phyloP scores from a whole-genome alignment of 2,797 vertebrate species.

The Poecilia gillii region DNA sequence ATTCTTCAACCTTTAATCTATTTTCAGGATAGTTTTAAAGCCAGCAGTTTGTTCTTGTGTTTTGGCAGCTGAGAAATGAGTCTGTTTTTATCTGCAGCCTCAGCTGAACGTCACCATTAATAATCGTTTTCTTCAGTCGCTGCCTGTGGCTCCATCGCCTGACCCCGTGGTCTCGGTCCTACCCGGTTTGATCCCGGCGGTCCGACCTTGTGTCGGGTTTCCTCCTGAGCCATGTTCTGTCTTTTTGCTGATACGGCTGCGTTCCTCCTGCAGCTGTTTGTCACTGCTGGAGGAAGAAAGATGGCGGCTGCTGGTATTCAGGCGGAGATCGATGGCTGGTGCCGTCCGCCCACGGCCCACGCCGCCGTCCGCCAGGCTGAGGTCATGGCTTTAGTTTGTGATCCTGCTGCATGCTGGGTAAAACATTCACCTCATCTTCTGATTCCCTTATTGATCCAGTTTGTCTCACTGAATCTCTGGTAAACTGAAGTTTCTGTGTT shows the following conservation, averaged over 20 bases:
- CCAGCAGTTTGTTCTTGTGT: not conserved
- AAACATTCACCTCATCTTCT: not conserved
- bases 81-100: not conserved
- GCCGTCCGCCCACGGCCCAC: constrained; percentile 9
- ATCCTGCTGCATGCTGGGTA: constrained; percentile 4
- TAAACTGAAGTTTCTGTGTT: not conserved
- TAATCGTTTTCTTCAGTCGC: not conserved
- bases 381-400: constrained; percentile 35
- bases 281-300: constrained; percentile 43
- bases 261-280: constrained; percentile 15
- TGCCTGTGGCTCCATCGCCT: not conserved
- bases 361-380: constrained; percentile 19
- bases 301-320: constrained; percentile 47
- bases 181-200: not conserved
- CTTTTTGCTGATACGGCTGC: constrained; percentile 64
- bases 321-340: constrained; percentile 52
- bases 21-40: not conserved
- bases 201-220: constrained; percentile 48
- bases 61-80: not conserved
- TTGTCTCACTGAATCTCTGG: not conserved
- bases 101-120: not conserved
- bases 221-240: constrained; percentile 55
- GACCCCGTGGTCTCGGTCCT: not conserved
- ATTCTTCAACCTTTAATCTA: not conserved
- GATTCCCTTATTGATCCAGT: not conserved